Base-by-base conservation (phyloP, 2,888 invertebrate genomes). In the Hyles lineata region DNA sequence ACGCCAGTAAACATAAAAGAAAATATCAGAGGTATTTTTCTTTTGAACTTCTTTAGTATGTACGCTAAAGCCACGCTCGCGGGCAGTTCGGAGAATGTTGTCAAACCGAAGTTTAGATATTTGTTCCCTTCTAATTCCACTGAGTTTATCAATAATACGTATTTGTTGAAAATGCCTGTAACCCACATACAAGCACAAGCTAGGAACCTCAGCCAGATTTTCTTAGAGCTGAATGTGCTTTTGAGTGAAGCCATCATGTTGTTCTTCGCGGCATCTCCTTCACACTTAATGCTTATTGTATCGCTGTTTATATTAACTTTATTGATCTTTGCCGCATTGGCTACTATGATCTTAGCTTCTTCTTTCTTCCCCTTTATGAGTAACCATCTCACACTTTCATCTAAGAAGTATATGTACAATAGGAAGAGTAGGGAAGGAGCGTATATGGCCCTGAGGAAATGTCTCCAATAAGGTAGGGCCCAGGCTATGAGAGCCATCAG, bases 361-460 rank as follows among this genome's bases (percentile, higher is more conserved):
- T 96, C 94, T 74, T 95, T 93, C 76, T 95, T 92, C 19, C 96
- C 96, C 82, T 96, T 96, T 58, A 96, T 96, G 43, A 97, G 85
- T 58, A 97, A 90, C 97, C 97, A 97, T 79, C 97, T 92, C 9
- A 96, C 93, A 72, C 96, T 96, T 88, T 97, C 96, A 7, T 96
- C 96, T 71, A 96, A 87, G 11, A 96, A 80, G 94, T 96, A 96
- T 74, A 95, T 93, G 80, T 96, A 96, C 19, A 95, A 85, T 69
- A 97, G 82, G 73, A 96, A 95, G 0, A 96, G 82, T 32, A 96
- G 82, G 0, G 96, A 95, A 0, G 97, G 97, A 0, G 95, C 90
- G 82, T 97, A 97, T 73, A 96, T 90, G 15, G 96, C 93, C 71
- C 95, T 90, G 43, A 97, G 90, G 52, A 96, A 90, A 75, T 91